These are phyloP conservation scores for Tenthredo distinguenda DNA, from an alignment of 2,888 invertebrate genomes.

Conservation along the genomic window DNA sequence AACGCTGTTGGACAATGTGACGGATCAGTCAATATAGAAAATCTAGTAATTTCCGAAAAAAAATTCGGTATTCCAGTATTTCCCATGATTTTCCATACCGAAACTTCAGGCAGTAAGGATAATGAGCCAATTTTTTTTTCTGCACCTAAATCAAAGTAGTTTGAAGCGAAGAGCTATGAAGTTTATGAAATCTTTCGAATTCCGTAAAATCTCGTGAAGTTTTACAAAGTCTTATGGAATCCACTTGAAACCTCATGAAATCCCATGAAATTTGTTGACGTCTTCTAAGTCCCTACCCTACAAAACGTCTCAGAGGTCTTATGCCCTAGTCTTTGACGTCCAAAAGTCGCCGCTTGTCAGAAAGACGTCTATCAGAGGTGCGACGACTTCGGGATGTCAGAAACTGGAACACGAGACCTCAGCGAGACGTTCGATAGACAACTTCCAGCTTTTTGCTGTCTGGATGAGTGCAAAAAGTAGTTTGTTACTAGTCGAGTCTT, in stretches of 20 bases:
- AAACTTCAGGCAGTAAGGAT: background rate
- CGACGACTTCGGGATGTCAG: background rate
- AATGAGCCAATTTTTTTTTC: conserved; percentile 1
- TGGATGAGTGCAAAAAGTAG: background rate
- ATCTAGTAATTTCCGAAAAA: background rate
- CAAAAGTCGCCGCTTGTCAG: background rate
- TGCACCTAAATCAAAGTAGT: background rate
- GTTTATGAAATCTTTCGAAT: too few relatives aligned
- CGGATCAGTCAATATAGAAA: background rate
- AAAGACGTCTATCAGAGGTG: background rate
- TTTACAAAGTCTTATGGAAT: too few relatives aligned
- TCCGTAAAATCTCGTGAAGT: too few relatives aligned
- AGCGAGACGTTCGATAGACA: background rate
- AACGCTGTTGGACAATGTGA: background rate
- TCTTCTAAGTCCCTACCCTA: background rate
- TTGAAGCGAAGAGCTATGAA: too few relatives aligned
- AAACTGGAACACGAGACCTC: background rate
- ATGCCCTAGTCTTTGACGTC: background rate
- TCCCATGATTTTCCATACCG: background rate
- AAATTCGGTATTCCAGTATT: background rate
- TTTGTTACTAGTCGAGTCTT: background rate
- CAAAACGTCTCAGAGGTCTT: background rate
- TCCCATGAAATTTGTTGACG: too few relatives aligned
- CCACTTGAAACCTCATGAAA: too few relatives aligned
- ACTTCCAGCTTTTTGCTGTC: background rate